A percentile compares a stretch with the other conserved stretches of the same genome.
These are phyloP conservation scores for Menura novaehollandiae DNA, from an alignment of 2,113 vertebrate species.

Conservation along the genomic window DNA sequence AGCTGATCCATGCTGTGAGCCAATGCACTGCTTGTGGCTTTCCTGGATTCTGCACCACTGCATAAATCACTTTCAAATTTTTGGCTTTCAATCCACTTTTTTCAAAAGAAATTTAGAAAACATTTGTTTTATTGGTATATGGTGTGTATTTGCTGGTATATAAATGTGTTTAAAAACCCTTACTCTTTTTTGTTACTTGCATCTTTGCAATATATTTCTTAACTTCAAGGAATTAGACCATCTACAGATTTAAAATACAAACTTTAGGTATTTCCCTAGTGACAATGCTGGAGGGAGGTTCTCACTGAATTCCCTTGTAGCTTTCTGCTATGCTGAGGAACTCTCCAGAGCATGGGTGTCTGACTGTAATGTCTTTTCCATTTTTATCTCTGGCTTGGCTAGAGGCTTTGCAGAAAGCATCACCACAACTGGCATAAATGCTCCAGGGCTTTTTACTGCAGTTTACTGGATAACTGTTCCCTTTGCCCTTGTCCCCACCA, in stretches of 20 bases:
- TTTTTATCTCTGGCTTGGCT: neutral
- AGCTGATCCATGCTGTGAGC: neutral
- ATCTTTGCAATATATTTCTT: neutral
- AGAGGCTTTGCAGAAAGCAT: neutral
- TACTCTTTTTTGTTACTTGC: neutral
- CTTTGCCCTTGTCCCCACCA: neutral
- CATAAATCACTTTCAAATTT: neutral
- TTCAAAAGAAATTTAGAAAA: neutral
- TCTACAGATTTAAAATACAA: neutral
- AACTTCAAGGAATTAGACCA: neutral
- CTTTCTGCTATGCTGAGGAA: neutral
- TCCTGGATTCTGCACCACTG: neutral
- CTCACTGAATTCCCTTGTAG: neutral
- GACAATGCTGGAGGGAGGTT: neutral
- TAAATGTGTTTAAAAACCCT: neutral
- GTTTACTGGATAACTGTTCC: neutral
- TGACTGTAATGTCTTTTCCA: neutral
- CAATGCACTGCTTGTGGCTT: neutral
- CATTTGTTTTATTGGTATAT: neutral
- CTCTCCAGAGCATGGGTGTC: neutral
- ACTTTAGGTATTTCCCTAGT: neutral
- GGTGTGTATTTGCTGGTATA: neutral
- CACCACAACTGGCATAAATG: neutral
- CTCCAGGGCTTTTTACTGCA: neutral
- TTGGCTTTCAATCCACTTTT: neutral